A percentile compares a stretch with the other conserved stretches of the same genome.
Conservation (phyloP, 2,888 invertebrate species). For the Cheilosia urbana region DNA sequence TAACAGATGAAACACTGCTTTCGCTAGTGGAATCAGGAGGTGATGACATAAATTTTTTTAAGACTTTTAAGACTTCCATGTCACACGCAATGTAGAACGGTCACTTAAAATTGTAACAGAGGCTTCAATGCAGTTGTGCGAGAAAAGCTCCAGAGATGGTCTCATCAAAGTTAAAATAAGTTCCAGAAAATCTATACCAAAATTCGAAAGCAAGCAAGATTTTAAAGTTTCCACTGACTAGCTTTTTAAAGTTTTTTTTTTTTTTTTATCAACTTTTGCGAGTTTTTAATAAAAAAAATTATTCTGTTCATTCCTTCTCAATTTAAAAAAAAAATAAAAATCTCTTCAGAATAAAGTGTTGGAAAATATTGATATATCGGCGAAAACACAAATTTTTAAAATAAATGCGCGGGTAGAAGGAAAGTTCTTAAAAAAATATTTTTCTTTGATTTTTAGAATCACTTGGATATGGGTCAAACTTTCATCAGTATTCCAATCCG, state of each 20-base stretch:
- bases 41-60: conserved; percentile 2
- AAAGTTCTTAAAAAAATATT: no score
- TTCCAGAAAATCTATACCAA: background rate
- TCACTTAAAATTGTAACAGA: conserved; percentile 22
- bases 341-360: no score
- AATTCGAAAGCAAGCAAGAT: conserved; percentile 3
- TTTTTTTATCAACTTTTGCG: no score
- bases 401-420: no score
- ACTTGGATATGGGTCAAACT: no score
- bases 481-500: no score
- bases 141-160: conserved; percentile 6
- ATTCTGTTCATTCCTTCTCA: no score
- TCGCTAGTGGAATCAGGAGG: conserved; percentile 16
- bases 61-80: conserved; percentile 18
- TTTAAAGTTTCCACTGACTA: background rate
- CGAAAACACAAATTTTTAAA: no score
- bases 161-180: conserved; percentile 15
- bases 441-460: no score
- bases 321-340: no score
- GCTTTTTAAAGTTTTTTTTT: background rate
- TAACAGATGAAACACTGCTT: conserved; percentile 9
- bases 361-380: no score
- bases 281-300: no score
- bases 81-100: conserved; percentile 2
- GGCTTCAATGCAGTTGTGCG: conserved; percentile 20